phyloP scores from a whole-genome alignment of 2,797 vertebrate genomes.

The Siniperca undulata region DNA sequence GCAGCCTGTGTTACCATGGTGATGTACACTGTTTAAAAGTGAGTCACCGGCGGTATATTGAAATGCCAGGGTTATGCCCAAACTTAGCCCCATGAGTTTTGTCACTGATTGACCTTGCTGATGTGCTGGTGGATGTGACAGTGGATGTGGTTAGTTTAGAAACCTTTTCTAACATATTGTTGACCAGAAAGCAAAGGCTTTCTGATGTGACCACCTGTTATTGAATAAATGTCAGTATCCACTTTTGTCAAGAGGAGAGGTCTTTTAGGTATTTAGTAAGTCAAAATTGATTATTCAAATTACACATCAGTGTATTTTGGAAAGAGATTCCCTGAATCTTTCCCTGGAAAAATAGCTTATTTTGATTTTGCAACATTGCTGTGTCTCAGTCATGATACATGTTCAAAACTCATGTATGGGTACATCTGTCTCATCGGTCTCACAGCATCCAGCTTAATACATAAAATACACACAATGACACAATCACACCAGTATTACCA shows the following conservation, averaged over 20 bases:
- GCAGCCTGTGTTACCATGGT: slow-evolving; percentile 60
- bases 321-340: not conserved
- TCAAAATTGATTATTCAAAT: not conserved
- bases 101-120: slow-evolving; percentile 5
- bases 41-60: slow-evolving; percentile 52
- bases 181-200: not conserved
- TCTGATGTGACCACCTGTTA: not conserved
- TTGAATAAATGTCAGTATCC: not conserved
- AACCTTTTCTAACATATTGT: not conserved
- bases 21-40: slow-evolving; percentile 50
- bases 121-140: slow-evolving; percentile 5
- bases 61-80: slow-evolving; percentile 34
- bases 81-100: slow-evolving; percentile 21
- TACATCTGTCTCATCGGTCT: not conserved
- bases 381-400: not conserved
- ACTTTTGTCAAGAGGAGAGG: not conserved
- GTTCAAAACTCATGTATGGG: not conserved
- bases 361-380: not conserved
- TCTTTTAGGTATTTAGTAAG: not conserved
- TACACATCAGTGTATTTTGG: not conserved
- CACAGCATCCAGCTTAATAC: not conserved
- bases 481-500: not conserved
- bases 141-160: slow-evolving; percentile 9
- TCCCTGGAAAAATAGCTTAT: not conserved
- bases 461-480: too few relatives aligned